These are phyloP conservation scores for Autographa gamma DNA, from an alignment of 2,888 invertebrate species.

Conservation along the genomic window DNA sequence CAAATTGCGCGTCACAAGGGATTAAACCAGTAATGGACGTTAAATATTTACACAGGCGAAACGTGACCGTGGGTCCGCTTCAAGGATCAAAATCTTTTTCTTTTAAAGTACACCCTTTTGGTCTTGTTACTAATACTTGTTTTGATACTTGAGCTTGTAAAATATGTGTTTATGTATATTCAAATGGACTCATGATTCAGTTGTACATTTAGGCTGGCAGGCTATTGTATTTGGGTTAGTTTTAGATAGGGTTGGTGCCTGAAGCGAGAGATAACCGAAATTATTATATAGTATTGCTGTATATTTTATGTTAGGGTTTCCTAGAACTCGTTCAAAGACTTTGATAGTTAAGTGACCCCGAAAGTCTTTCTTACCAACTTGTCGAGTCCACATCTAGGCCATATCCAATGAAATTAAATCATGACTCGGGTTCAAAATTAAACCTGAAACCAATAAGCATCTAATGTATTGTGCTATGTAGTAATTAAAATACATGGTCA, in stretches of 20 bases:
- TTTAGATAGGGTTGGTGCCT: conserved; percentile 1
- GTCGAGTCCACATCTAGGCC: no score
- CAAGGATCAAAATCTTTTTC: conserved; percentile 77
- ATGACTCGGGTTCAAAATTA: neutral
- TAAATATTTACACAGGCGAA: conserved; percentile 75
- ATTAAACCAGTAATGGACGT: conserved; percentile 82
- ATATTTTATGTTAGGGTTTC: neutral
- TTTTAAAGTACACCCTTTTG: conserved; percentile 59
- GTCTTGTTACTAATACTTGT: conserved; percentile 16
- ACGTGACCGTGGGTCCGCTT: conserved; percentile 74
- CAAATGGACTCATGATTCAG: conserved; percentile 4
- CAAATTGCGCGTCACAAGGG: conserved; percentile 67
- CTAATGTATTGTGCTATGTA: no score
- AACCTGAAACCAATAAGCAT: neutral
- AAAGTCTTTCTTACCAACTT: neutral
- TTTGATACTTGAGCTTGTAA: conserved; percentile 5
- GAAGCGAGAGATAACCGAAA: conserved; percentile 2
- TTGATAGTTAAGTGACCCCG: neutral
- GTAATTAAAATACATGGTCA: no score
- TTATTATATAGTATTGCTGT: neutral
- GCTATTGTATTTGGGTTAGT: neutral
- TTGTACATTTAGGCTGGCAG: conserved; percentile 4
- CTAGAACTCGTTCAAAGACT: neutral
- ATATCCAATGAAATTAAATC: no score
- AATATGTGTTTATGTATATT: conserved; percentile 4